Evolutionary conservation across 2,113 vertebrate species (phyloP).

Genomic region (Tragelaphus strepsiceros): DNA sequence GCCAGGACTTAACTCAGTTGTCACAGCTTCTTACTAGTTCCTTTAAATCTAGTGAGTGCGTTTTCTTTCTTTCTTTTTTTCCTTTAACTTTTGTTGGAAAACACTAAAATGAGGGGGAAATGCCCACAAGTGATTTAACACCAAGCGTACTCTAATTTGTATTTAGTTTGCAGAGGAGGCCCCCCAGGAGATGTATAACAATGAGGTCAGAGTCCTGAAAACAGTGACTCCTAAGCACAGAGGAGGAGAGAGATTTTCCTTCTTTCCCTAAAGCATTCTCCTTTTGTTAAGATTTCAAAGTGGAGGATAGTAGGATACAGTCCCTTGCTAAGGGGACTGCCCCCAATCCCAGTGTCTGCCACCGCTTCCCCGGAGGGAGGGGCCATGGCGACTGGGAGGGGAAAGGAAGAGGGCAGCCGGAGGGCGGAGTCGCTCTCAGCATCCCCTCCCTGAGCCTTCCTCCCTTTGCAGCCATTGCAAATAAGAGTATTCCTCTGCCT

Average conservation of each 20-base stretch:
- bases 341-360: neutral
- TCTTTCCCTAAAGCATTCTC: neutral
- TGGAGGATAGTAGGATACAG: neutral
- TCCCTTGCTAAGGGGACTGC: neutral
- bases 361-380: neutral
- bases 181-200: neutral
- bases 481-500: neutral
- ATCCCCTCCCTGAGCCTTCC: neutral
- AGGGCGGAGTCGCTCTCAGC: neutral
- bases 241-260: neutral
- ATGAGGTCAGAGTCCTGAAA: neutral
- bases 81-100: neutral
- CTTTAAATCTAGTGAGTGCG: neutral
- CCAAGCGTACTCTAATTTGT: neutral
- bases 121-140: neutral
- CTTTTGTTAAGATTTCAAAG: neutral
- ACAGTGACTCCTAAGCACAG: neutral
- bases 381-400: fast-evolving
- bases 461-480: neutral
- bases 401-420: neutral
- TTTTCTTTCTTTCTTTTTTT: neutral
- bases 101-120: neutral
- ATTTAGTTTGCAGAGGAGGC: neutral
- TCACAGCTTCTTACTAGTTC: neutral
- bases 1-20: neutral